Evolutionary conservation across 1,140 invertebrate genomes (phyloP), one percentile per base, ranked within the genome.

Genomic region (Planococcus citri): DNA sequence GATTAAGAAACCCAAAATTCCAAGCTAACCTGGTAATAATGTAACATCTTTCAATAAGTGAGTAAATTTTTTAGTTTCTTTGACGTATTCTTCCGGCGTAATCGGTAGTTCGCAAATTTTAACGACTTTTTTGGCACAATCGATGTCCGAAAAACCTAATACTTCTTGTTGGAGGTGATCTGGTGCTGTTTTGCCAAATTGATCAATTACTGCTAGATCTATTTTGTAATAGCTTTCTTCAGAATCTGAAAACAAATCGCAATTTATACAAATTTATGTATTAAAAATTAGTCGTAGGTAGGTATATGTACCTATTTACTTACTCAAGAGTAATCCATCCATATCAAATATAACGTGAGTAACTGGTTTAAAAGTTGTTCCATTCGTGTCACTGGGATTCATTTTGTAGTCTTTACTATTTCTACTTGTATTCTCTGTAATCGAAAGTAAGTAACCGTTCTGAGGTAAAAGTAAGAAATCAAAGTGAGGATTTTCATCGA

Each of bases 261-360:
- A n/a, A n/a, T n/a, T n/a, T n/a, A 9, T 41, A n/a, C n/a, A 72
- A 69, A 20, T 21, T n/a, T 25, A 41, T 67, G 1, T 25, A 3
- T 10, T 4, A 12, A 37, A 70, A n/a, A 64, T n/a, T n/a, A n/a
- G n/a, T n/a, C n/a, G n/a, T 29, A 29, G 9, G 37, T 41, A n/a
- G n/a, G 37, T 10, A 41, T 10, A 41, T n/a, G n/a, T n/a, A n/a
- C n/a, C n/a, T 10, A 8, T 27, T 14, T n/a, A 70, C 79, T 84
- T 81, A 90, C 89, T 86, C 72, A 92, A 82, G 68, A 91, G 77
- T 68, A 91, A 78, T 68, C 90, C 89, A 76, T 92, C 89, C 86
- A 92, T 86, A 76, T 92, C 90, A 75, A 92, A 92, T 73, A 92
- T 88, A 73, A 88, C 88, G 76, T 92, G 90, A 12, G 88, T 89